Evolutionary conservation across 2,113 vertebrate species (phyloP).

Genomic region (Megaptera novaeangliae): DNA sequence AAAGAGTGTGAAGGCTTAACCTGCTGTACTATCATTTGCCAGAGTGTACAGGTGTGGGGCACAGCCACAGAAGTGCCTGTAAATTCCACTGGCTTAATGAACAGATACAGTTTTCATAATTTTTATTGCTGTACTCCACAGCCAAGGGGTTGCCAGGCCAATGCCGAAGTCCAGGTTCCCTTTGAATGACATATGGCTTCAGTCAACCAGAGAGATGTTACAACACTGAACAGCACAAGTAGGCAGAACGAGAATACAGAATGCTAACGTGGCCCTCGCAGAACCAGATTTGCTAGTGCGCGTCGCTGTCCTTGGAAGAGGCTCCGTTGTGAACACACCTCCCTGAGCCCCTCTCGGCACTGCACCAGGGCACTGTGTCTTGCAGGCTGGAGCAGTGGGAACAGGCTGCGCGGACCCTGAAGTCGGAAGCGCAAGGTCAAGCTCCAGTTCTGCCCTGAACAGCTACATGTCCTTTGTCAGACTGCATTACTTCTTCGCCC

Average conservation of each 20-base stretch:
- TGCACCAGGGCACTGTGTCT: fast-evolving
- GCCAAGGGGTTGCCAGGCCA: slow-evolving; percentile 82
- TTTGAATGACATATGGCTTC: slow-evolving; percentile 93
- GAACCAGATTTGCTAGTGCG: neutral
- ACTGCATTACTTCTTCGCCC: neutral
- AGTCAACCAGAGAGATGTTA: slow-evolving; percentile 89
- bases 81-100: slow-evolving; percentile 87
- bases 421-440: neutral
- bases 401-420: neutral
- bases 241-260: slow-evolving; percentile 84
- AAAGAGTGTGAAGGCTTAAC: slow-evolving; percentile 12
- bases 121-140: slow-evolving; percentile 83
- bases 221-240: slow-evolving; percentile 84
- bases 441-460: neutral
- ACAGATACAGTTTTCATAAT: slow-evolving; percentile 87
- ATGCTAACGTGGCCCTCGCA: slow-evolving; percentile 74
- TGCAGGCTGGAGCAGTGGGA: fast-evolving
- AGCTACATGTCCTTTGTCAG: neutral
- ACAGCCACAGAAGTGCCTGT: slow-evolving; percentile 73
- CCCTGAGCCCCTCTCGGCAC: fast-evolving
- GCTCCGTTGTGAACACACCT: fast-evolving
- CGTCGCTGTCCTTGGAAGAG: neutral
- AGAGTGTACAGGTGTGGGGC: slow-evolving; percentile 61
- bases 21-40: neutral
- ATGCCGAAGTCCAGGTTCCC: slow-evolving; percentile 83